phyloP scores from a whole-genome alignment of 2,888 invertebrate species.

The Seladonia tumulorum region DNA sequence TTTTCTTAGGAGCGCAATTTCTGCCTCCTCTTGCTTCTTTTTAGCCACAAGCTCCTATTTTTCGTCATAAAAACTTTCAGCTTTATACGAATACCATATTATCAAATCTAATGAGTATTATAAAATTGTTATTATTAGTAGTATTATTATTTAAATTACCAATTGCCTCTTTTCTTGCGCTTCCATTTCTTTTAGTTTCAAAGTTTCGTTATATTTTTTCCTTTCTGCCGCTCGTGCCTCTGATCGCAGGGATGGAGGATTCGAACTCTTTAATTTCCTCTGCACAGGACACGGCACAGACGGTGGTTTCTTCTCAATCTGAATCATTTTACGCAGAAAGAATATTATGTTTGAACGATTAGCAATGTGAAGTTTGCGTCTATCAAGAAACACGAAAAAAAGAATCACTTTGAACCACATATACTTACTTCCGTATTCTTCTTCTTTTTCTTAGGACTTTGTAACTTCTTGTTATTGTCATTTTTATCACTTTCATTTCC shows the following conservation, averaged over 20 bases:
- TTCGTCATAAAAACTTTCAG: not conserved
- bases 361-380: no score
- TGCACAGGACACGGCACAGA: constrained; percentile 31
- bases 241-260: constrained; percentile 63
- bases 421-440: constrained; percentile 22
- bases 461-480: not conserved
- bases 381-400: not conserved
- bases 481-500: not conserved
- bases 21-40: constrained; percentile 60
- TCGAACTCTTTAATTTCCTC: constrained; percentile 19
- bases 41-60: constrained; percentile 38
- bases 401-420: not conserved
- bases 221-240: constrained; percentile 65
- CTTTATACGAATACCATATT: not conserved
- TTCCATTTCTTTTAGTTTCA: constrained; percentile 60
- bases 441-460: not conserved
- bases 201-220: constrained; percentile 57
- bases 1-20: constrained; percentile 60
- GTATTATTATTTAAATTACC: constrained; percentile 43
- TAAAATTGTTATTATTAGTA: not conserved
- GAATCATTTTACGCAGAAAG: not conserved
- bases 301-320: constrained; percentile 64
- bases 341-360: no score
- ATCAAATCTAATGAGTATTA: not conserved
- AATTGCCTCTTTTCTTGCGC: constrained; percentile 48